phyloP scores from a whole-genome alignment of 2,888 invertebrate species.

The Acronicta leporina region DNA sequence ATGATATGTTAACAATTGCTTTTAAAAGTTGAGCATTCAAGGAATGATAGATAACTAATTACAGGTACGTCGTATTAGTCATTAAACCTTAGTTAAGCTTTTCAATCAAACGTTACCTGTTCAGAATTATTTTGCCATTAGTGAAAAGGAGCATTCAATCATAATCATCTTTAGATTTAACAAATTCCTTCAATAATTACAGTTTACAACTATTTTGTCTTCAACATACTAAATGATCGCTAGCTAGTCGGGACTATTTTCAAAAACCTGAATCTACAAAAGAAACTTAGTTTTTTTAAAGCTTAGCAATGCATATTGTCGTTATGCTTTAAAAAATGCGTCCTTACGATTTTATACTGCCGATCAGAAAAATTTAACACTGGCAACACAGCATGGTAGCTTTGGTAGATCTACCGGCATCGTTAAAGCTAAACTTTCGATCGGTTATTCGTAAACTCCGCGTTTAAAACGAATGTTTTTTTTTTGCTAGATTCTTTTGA shows the following conservation, averaged over 20 bases:
- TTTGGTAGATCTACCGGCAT: constrained; percentile 69
- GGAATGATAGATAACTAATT: constrained; percentile 48
- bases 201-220: constrained; percentile 6
- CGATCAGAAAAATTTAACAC: constrained; percentile 71
- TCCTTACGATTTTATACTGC: constrained; percentile 54
- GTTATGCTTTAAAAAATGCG: constrained; percentile 54
- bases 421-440: constrained; percentile 70
- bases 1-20: constrained; percentile 47
- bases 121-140: neutral
- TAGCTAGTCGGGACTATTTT: constrained; percentile 38
- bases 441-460: constrained; percentile 37
- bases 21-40: constrained; percentile 67
- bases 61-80: neutral
- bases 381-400: constrained; percentile 77
- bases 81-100: neutral
- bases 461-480: constrained; percentile 12
- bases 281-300: constrained; percentile 51
- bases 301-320: constrained; percentile 67
- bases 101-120: too few relatives aligned
- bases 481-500: neutral
- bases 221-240: constrained; percentile 22
- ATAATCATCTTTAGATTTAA: neutral
- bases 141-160: neutral
- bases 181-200: constrained; percentile 28
- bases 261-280: constrained; percentile 23